Evolutionary conservation across 2,888 invertebrate genomes (phyloP).

Genomic region (Anarsia innoxiella): DNA sequence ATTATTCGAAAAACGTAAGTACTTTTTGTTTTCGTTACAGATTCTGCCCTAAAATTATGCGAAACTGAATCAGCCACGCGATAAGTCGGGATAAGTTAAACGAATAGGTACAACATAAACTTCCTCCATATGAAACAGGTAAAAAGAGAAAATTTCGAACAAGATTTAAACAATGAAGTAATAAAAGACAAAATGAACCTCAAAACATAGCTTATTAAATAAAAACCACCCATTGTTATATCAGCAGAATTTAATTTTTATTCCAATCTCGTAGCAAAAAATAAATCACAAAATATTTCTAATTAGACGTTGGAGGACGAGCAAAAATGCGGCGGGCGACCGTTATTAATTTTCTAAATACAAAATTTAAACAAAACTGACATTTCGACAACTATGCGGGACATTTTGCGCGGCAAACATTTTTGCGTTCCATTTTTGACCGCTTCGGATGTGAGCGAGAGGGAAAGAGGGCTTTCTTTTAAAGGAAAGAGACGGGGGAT

Average conservation of each 20-base stretch:
- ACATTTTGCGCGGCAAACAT: slow-evolving; percentile 52
- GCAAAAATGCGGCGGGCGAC: slow-evolving; percentile 44
- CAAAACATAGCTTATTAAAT: too few relatives aligned
- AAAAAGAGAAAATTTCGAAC: too few relatives aligned
- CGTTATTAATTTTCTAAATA: slow-evolving; percentile 70
- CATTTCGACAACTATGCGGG: slow-evolving; percentile 61
- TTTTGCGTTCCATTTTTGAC: slow-evolving; percentile 46
- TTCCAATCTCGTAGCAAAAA: slow-evolving; percentile 32
- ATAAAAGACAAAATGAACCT: too few relatives aligned
- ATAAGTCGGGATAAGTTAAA: too few relatives aligned
- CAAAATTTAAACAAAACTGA: slow-evolving; percentile 69
- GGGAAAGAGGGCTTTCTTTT: slow-evolving; percentile 18
- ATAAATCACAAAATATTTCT: slow-evolving; percentile 64
- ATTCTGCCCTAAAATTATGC: too few relatives aligned
- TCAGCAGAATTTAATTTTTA: slow-evolving; percentile 28
- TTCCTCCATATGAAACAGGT: too few relatives aligned
- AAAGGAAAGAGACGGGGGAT: slow-evolving; percentile 18
- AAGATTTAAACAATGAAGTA: too few relatives aligned
- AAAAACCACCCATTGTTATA: too few relatives aligned
- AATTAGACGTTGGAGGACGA: slow-evolving; percentile 51
- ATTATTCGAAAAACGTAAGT: too few relatives aligned
- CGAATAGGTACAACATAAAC: too few relatives aligned
- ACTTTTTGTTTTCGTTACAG: too few relatives aligned
- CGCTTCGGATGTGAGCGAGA: slow-evolving; percentile 25
- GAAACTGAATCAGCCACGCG: too few relatives aligned